These are phyloP conservation scores for Laterallus jamaicensis DNA, from an alignment of 2,113 vertebrate species.

Conservation along the genomic window DNA sequence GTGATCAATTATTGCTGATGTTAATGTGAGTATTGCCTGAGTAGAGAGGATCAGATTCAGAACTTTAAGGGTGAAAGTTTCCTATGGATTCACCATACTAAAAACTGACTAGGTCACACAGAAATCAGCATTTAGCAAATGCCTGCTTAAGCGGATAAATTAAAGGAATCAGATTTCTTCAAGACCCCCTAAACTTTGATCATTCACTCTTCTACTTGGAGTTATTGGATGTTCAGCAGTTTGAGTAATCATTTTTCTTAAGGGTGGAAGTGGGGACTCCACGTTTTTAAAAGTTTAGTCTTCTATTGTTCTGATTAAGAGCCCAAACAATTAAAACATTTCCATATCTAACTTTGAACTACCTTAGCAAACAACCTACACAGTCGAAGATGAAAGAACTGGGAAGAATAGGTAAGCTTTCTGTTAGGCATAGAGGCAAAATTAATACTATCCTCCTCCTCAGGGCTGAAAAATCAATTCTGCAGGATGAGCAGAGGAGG, in stretches of 20 bases:
- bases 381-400: background rate
- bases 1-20: background rate
- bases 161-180: background rate
- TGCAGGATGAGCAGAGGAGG: background rate
- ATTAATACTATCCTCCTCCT: background rate
- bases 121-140: background rate
- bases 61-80: background rate
- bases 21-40: background rate
- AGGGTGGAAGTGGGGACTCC: background rate
- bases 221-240: background rate
- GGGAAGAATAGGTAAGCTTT: background rate
- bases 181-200: background rate
- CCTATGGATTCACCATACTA: background rate
- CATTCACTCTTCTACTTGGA: background rate
- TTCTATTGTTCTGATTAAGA: background rate
- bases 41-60: background rate
- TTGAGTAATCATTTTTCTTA: background rate
- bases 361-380: background rate
- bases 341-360: background rate
- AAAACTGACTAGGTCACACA: background rate
- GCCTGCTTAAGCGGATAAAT: background rate
- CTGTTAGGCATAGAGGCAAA: background rate
- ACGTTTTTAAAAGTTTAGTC: background rate
- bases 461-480: background rate
- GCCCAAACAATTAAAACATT: background rate